phyloP scores from a whole-genome alignment of 1,140 invertebrate species.

The Rhopalosiphum padi region DNA sequence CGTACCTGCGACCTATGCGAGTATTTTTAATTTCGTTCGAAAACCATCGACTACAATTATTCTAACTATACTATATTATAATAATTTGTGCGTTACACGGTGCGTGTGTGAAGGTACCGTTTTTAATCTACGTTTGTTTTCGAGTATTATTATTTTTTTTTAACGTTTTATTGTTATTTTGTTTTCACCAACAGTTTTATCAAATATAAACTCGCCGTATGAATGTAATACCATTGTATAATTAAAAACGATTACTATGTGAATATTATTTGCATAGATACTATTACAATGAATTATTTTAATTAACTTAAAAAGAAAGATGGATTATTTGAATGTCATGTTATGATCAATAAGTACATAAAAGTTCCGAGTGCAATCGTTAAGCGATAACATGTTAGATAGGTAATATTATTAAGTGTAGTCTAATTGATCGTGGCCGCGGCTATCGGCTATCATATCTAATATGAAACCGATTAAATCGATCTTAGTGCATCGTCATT shows the following conservation, averaged over 20 bases:
- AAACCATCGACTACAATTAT: neutral
- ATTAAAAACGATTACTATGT: neutral
- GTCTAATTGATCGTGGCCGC: neutral
- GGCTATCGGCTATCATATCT: neutral
- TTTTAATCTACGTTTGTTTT: neutral
- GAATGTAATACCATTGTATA: neutral
- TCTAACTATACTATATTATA: neutral
- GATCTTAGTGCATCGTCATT: neutral
- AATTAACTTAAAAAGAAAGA: neutral
- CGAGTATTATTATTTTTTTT: neutral
- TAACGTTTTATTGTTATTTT: neutral
- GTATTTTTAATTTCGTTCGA: neutral
- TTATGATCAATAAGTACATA: neutral
- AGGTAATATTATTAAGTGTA: neutral
- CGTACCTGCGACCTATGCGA: neutral
- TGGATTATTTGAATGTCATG: neutral
- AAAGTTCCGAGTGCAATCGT: neutral
- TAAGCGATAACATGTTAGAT: neutral
- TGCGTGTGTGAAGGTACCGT: neutral
- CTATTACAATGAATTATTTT: neutral
- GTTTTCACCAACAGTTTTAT: neutral
- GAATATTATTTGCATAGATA: neutral
- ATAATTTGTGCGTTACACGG: neutral
- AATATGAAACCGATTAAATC: neutral
- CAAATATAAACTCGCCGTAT: neutral